These are phyloP conservation scores for Pomacea canaliculata DNA, from an alignment of 2,888 invertebrate genomes.

Conservation along the genomic window DNA sequence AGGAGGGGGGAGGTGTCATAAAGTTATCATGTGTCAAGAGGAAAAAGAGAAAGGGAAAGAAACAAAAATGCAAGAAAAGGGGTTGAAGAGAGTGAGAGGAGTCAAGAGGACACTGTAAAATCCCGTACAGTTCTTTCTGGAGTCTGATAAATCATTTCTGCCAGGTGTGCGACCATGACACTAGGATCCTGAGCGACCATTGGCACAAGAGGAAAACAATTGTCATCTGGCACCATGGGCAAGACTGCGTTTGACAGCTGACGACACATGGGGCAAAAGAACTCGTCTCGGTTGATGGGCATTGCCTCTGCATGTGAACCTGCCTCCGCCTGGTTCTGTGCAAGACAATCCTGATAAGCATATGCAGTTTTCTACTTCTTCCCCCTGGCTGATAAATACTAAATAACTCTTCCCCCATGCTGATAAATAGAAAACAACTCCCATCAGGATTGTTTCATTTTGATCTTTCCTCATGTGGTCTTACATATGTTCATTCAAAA, in stretches of 20 bases:
- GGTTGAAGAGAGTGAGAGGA: no score
- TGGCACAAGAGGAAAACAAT: constrained; percentile 47
- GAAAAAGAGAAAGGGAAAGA: no score
- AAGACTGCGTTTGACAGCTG: constrained; percentile 92
- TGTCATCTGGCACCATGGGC: constrained; percentile 71
- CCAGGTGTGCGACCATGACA: constrained; percentile 60
- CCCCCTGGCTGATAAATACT: not conserved
- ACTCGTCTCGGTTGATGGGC: constrained; percentile 75
- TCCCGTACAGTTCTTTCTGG: constrained; percentile 1
- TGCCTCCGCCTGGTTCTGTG: constrained; percentile 49
- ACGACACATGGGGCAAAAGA: constrained; percentile 93
- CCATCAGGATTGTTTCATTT: no score
- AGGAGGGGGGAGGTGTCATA: no score
- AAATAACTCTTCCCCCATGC: no score
- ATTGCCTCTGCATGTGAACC: constrained; percentile 70
- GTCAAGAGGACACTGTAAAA: no score
- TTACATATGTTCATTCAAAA: no score
- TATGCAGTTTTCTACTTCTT: no score
- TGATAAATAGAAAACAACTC: no score
- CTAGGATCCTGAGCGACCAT: constrained; percentile 49
- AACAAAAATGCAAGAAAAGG: no score
- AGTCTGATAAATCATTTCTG: constrained; percentile 71
- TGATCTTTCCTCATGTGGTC: no score
- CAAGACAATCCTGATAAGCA: not conserved
- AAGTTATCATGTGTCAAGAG: no score